These are phyloP conservation scores for Plumapathes pennacea DNA, from an alignment of 92 coral and sea anemone species.

Conservation along the genomic window DNA sequence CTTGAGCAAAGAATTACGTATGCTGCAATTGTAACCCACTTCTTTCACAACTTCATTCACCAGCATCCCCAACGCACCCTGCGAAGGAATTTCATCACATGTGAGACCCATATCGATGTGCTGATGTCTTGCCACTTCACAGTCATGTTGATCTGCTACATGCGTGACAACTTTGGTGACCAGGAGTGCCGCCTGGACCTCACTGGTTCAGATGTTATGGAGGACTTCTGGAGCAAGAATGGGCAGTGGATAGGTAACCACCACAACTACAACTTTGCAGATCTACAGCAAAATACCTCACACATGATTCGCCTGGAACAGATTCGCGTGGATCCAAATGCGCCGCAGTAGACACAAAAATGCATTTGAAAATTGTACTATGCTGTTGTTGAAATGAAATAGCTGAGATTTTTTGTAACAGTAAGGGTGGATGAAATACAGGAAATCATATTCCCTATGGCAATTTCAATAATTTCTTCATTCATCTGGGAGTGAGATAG, in stretches of 20 bases:
- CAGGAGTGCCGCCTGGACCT: slow-evolving; percentile 27
- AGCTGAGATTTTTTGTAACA: too few species aligned
- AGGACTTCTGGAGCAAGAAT: slow-evolving; percentile 54
- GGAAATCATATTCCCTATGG: too few species aligned
- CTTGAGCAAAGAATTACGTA: slow-evolving; percentile 38
- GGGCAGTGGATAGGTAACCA: slow-evolving; percentile 65
- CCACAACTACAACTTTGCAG: slow-evolving; percentile 56
- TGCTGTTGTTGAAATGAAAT: too few species aligned
- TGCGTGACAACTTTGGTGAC: slow-evolving; percentile 43
- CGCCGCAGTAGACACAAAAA: too few species aligned
- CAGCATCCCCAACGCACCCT: not conserved
- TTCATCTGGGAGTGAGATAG: too few species aligned
- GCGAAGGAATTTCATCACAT: slow-evolving; percentile 14
- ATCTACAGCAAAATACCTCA: slow-evolving; percentile 15
- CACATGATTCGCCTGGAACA: slow-evolving; percentile 57
- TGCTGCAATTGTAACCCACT: slow-evolving; percentile 31
- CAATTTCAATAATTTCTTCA: too few species aligned
- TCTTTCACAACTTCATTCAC: slow-evolving; percentile 32
- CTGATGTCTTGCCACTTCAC: slow-evolving; percentile 51
- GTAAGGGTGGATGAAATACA: too few species aligned
- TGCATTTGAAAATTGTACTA: too few species aligned
- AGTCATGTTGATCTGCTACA: slow-evolving; percentile 38
- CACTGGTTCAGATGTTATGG: slow-evolving; percentile 41
- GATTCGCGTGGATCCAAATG: slow-evolving; percentile 26
- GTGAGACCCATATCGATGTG: slow-evolving; percentile 14